Percentiles rank a stretch among this genome's conserved stretches.
Conservation (phyloP, 2,888 invertebrate genomes). For the Horisme vitalbata region DNA sequence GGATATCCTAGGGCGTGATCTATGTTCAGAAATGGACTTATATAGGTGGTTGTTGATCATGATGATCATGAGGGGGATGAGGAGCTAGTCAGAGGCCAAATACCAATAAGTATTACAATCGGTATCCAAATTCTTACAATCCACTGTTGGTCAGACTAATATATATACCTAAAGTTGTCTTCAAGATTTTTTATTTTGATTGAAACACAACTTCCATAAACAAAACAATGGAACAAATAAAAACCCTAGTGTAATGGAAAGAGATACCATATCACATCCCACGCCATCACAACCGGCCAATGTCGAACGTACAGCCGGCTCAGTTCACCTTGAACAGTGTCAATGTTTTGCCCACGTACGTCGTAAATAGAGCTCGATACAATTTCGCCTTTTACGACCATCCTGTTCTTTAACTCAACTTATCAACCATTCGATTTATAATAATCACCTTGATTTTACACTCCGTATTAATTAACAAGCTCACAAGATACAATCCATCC, state of each 20-base stretch:
- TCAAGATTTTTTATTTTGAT: too few relatives aligned
- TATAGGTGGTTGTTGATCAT: too few relatives aligned
- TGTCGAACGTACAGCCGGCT: slow-evolving; percentile 39
- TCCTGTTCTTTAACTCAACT: slow-evolving; percentile 1
- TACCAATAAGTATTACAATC: too few relatives aligned
- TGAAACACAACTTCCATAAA: neutral
- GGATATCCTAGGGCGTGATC: too few relatives aligned
- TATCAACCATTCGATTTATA: slow-evolving; percentile 12
- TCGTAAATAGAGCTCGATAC: slow-evolving; percentile 31
- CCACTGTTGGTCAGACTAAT: too few relatives aligned
- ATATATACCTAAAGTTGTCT: too few relatives aligned
- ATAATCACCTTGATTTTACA: slow-evolving; percentile 29
- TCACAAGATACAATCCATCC: slow-evolving; percentile 25
- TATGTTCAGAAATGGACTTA: too few relatives aligned
- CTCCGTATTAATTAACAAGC: slow-evolving; percentile 27
- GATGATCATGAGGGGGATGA: too few relatives aligned
- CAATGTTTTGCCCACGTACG: slow-evolving; percentile 61
- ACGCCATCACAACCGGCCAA: slow-evolving; percentile 37
- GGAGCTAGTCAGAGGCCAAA: too few relatives aligned
- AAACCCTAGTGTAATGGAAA: slow-evolving; percentile 6
- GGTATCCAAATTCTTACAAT: too few relatives aligned
- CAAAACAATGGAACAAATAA: neutral
- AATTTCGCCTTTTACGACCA: slow-evolving; percentile 29
- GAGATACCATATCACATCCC: slow-evolving; percentile 26
- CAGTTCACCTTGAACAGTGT: slow-evolving; percentile 68